These are phyloP conservation scores for Telenomus remus DNA, from an alignment of 1,140 invertebrate species.

Conservation along the genomic window DNA sequence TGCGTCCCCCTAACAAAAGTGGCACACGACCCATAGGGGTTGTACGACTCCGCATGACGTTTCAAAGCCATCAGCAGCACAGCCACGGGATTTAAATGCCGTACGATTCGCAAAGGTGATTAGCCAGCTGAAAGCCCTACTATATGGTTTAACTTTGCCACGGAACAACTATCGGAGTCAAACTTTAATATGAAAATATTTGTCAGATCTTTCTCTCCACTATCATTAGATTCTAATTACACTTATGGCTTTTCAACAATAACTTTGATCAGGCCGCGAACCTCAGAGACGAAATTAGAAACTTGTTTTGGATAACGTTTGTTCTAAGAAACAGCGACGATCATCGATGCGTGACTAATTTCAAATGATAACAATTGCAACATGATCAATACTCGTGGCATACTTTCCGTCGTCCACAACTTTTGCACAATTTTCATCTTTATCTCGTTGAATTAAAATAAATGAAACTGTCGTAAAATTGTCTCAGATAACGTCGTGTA, in stretches of 20 bases:
- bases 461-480: conserved; percentile 30
- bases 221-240: not conserved
- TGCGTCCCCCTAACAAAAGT: conserved; percentile 64
- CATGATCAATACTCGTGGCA: conserved; percentile 9
- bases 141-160: conserved; percentile 58
- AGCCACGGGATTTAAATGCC: conserved; percentile 68
- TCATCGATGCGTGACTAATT: not conserved
- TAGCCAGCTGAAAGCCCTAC: conserved; percentile 58
- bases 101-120: conserved; percentile 62
- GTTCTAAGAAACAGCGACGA: not conserved
- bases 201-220: conserved; percentile 4
- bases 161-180: conserved; percentile 52
- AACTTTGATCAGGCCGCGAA: not conserved
- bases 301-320: too few species aligned
- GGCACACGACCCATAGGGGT: conserved; percentile 64
- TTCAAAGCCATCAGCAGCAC: conserved; percentile 58
- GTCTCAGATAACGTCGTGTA: conserved; percentile 26
- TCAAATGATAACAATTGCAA: conserved; percentile 1
- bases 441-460: conserved; percentile 27
- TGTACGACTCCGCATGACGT: conserved; percentile 63
- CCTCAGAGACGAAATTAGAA: too few species aligned
- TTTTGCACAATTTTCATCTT: conserved; percentile 11
- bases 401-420: conserved; percentile 9
- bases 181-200: conserved; percentile 49
- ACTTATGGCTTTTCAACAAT: not conserved